These are phyloP conservation scores for Arenicola marina DNA, from an alignment of 2,888 invertebrate genomes.

Conservation along the genomic window DNA sequence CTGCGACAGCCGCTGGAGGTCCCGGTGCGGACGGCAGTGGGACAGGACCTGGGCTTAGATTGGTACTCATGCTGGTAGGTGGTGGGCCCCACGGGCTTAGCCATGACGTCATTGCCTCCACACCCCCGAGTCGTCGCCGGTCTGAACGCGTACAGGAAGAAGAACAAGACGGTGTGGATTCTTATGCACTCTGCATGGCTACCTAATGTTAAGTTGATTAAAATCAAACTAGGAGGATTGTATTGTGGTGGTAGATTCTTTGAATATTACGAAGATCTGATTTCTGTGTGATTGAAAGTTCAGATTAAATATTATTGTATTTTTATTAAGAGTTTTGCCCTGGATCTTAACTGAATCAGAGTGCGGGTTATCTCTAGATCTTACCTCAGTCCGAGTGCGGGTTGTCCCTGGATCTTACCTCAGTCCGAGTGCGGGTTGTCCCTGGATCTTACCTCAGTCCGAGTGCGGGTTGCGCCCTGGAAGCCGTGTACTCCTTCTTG, in stretches of 20 bases:
- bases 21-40: constrained; percentile 40
- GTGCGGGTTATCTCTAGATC: too few relatives aligned
- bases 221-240: too few relatives aligned
- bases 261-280: too few relatives aligned
- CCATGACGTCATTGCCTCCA: neutral
- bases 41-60: constrained; percentile 32
- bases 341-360: too few relatives aligned
- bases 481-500: constrained; percentile 7
- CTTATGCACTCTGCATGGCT: too few relatives aligned
- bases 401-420: neutral
- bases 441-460: neutral
- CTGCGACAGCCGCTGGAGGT: constrained; percentile 41
- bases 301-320: neutral
- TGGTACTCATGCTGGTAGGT: constrained; percentile 39
- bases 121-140: neutral
- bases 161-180: too few relatives aligned
- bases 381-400: too few relatives aligned
- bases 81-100: neutral
- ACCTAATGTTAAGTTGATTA: too few relatives aligned
- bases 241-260: too few relatives aligned
- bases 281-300: neutral
- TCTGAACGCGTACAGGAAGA: too few relatives aligned
- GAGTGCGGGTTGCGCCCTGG: neutral
- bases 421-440: neutral
- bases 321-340: too few relatives aligned